Conservation (phyloP, 2,113 vertebrate genomes). For the chimpanzee (Pan troglodytes) region DNA sequence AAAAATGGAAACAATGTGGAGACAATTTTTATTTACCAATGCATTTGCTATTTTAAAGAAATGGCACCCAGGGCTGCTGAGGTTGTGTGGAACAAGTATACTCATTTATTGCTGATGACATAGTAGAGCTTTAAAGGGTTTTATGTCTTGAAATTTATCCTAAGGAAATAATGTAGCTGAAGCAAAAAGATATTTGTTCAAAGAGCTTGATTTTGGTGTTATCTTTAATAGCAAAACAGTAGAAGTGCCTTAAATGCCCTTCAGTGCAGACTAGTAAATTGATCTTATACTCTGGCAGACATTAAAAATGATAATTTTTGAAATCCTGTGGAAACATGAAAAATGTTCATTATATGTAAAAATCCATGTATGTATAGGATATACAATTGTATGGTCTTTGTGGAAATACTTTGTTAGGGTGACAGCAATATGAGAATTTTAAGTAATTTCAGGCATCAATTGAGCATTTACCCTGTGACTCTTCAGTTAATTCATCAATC, state of each 20-base stretch:
- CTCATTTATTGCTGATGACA: neutral
- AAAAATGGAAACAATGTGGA: neutral
- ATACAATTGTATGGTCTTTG: neutral
- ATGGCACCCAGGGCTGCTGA: neutral
- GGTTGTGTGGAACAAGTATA: neutral
- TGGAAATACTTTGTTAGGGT: neutral
- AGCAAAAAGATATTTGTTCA: neutral
- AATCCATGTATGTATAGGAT: neutral
- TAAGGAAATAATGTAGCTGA: neutral
- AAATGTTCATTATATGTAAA: neutral
- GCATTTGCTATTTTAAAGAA: neutral
- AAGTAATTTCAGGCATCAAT: neutral
- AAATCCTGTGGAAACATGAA: neutral
- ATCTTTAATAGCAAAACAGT: neutral
- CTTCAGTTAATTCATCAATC: neutral
- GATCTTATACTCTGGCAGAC: neutral
- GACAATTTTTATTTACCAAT: neutral
- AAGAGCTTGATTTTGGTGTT: neutral
- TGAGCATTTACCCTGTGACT: neutral
- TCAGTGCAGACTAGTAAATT: neutral
- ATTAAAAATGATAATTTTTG: neutral
- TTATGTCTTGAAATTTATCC: neutral
- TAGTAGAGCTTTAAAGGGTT: neutral
- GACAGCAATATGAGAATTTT: neutral
- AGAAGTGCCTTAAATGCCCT: neutral